Base-by-base conservation (phyloP, 1,140 invertebrate species). In the Drosophila albomicans region DNA sequence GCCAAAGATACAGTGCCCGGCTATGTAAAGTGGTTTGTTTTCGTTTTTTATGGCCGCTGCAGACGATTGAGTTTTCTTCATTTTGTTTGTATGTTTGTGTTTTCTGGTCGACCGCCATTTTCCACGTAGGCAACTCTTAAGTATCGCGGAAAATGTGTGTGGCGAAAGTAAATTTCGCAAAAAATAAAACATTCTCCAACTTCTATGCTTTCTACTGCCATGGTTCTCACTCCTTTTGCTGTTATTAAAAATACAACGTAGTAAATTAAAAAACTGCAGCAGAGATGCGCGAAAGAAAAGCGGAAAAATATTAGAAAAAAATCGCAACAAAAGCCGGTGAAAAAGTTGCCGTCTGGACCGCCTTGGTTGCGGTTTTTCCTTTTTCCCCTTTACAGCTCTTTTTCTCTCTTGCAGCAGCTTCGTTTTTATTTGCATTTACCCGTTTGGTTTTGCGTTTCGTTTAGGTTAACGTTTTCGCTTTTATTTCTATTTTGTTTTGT, bases 51-150 rank as follows among this genome's bases (percentile, higher is more conserved):
- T 61, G 52, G 49, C 30, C 52, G 38, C 75, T 62, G 61, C 58
- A 70, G 71, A 78, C 78, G 78, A 80, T 81, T 81, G 76, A 75
- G 72, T 81, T 81, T 81, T 79, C 72, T 81, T 79, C 78, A 78
- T 66, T 69, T 69, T 78, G 59, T 66, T 58, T 72, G 41, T 13
- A 11, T 64, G 10, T 64, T 6, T 49, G 28, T 46, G 56, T 16
- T 13, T 41, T 51, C 38, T 64, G 69, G 70, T 64, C 64, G 46
- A 63, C 75, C 70, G 59, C 65, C 59, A 73, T 78, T 80, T 80
- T 80, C 78, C 78, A 78, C 75, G 54, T 78, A 64, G 62, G 65
- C 73, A 75, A 71, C 66, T 59, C 62, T 78, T 65, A 78, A 77
- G 63, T 63, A 65, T 56, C 48, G 75, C 59, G 59, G 28, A 56